Percentiles rank a stretch among this genome's conserved stretches.
These are phyloP conservation scores for Scomber japonicus DNA, from an alignment of 2,113 vertebrate genomes.

Conservation along the genomic window DNA sequence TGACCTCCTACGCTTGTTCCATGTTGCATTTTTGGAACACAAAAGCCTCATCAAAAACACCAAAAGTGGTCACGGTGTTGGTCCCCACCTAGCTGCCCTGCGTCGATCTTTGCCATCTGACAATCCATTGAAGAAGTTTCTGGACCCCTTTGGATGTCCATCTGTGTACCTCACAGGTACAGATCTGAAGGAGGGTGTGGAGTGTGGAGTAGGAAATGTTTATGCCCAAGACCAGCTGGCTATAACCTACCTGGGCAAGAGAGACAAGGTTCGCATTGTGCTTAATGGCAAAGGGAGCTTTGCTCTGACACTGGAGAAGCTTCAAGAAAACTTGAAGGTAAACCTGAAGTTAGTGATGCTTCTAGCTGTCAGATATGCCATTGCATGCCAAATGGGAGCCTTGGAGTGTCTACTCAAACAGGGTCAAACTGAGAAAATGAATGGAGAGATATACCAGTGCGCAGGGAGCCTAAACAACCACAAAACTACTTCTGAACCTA, in stretches of 20 bases:
- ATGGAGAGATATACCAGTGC: slow-evolving; percentile 34
- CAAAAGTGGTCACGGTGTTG: slow-evolving; percentile 84
- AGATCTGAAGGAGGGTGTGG: slow-evolving; percentile 82
- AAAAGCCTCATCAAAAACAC: slow-evolving; percentile 84
- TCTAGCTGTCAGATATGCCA: slow-evolving; percentile 82
- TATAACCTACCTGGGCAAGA: slow-evolving; percentile 84
- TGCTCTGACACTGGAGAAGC: slow-evolving; percentile 69
- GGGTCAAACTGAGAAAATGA: slow-evolving; percentile 51
- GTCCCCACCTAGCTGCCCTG: slow-evolving; percentile 83
- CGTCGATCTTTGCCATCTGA: slow-evolving; percentile 76
- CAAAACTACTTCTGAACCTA: neutral
- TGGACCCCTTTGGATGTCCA: slow-evolving; percentile 84
- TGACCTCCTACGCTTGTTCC: slow-evolving; percentile 79
- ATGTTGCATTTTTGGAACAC: slow-evolving; percentile 83
- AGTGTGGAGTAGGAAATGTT: slow-evolving; percentile 86
- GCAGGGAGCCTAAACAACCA: slow-evolving; percentile 25
- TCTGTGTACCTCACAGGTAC: slow-evolving; percentile 86
- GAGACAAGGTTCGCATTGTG: slow-evolving; percentile 80
- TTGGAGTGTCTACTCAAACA: slow-evolving; percentile 76
- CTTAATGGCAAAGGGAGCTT: slow-evolving; percentile 85
- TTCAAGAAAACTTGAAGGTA: slow-evolving; percentile 74
- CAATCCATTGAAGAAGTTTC: slow-evolving; percentile 80
- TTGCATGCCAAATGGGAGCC: slow-evolving; percentile 84
- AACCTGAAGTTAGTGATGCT: slow-evolving; percentile 82
- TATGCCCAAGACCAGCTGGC: slow-evolving; percentile 86